Base-by-base conservation (phyloP, 2,797 vertebrate species). In the Sebastiscus tertius region DNA sequence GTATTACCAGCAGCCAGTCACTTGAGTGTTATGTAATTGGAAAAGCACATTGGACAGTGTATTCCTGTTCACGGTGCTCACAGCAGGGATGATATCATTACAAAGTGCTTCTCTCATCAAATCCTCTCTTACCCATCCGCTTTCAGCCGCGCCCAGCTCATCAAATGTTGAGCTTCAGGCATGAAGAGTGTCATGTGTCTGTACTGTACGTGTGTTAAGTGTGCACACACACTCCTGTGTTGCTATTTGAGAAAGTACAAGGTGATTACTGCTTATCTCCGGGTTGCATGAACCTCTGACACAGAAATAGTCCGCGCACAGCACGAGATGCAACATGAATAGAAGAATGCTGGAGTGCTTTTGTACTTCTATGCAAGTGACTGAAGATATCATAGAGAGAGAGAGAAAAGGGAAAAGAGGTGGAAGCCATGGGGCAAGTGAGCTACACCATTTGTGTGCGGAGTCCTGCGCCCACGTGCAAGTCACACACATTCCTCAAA, bases 91-190 rank as follows among this genome's bases (percentile, higher is more conserved):
- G 90, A 93, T 88, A 89, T 90, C 79, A 88, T 89, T 90, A 92
- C 87, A 92, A 88, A 94, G 82, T 91, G 90, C 89, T 73, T 87
- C 88, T 80, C 88, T 92, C 89, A 88, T 93, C 93, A 93, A 89
- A 91, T 92, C 93, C 87, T 83, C 74, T 61, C 71, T 75, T 80
- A 81, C 65, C 65, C 80, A n/a, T 73, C 84, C 60, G 31, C 90
- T 82, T 58, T 67, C 66, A 60, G 82, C 80, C 68, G 18, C 60
- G 14, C 75, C 89, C 72, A n/a, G 22, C 77, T 81, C 81, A 75
- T 81, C 84, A 55, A 26, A 26, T 34, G 80, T 72, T 29, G 72
- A 77, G 72, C 82, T 77, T 75, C 74, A 75, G 69, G 72, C 59
- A 55, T 59, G 82, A 72, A 31, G 26, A 46, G 79, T 56, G 84